Conservation (phyloP, 2,113 vertebrate species). For the Salvelinus sp. region DNA sequence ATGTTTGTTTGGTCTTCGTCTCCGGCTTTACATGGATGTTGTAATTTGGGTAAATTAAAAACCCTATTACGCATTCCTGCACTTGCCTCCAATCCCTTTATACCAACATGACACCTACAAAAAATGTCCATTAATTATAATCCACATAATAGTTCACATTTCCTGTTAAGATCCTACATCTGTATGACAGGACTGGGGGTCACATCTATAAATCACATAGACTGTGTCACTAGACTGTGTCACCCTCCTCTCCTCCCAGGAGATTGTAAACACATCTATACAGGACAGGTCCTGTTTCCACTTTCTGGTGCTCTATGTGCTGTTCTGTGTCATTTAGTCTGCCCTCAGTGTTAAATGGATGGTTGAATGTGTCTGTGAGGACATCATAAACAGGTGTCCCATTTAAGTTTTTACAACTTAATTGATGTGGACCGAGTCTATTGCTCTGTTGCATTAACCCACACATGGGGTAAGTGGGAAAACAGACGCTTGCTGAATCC, state of each 20-base stretch:
- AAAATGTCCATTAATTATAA: too few species aligned
- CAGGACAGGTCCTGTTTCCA: slow-evolving; percentile 15
- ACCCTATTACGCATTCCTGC: too few species aligned
- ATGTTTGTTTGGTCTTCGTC: too few species aligned
- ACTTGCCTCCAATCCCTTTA: too few species aligned
- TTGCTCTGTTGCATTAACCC: slow-evolving; percentile 15
- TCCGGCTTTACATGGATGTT: too few species aligned
- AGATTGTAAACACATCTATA: slow-evolving; percentile 20
- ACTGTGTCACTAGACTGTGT: not conserved
- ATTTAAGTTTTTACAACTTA: slow-evolving; percentile 30
- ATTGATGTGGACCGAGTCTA: slow-evolving; percentile 31
- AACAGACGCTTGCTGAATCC: slow-evolving; percentile 44
- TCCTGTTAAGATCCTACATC: too few species aligned
- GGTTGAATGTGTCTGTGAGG: slow-evolving; percentile 20
- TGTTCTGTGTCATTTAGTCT: slow-evolving; percentile 23
- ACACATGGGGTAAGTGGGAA: slow-evolving; percentile 38
- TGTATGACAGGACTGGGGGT: not conserved
- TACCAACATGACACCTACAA: too few species aligned
- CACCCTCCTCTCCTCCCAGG: not conserved
- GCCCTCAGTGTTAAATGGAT: slow-evolving; percentile 24
- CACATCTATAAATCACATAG: not conserved
- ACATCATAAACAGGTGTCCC: slow-evolving; percentile 52
- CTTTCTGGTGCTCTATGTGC: slow-evolving; percentile 4
- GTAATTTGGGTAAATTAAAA: too few species aligned
- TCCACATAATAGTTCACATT: too few species aligned